Percentiles rank a stretch among this genome's conserved stretches.
Conservation (phyloP, 2,888 invertebrate species). For the Drosophila fungiperda region DNA sequence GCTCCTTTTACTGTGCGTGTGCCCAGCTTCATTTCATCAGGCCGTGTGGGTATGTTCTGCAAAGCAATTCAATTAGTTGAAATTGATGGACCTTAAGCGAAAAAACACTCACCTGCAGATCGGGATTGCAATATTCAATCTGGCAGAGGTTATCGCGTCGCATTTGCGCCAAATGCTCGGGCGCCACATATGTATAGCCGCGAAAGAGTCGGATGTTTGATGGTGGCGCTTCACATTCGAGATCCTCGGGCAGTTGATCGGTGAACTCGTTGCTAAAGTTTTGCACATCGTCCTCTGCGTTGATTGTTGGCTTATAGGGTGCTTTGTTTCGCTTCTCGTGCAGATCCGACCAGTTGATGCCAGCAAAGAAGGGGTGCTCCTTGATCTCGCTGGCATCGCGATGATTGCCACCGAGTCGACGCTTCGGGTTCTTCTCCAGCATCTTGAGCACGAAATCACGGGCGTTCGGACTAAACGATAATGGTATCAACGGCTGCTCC, state of each 20-base stretch:
- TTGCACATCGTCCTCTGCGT: slow-evolving; percentile 95
- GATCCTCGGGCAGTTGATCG: slow-evolving; percentile 94
- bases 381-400: slow-evolving; percentile 96
- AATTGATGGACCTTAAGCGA: background rate
- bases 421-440: slow-evolving; percentile 95
- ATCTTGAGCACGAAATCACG: slow-evolving; percentile 92
- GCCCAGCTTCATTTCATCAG: slow-evolving; percentile 73
- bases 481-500: slow-evolving; percentile 95
- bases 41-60: slow-evolving; percentile 73
- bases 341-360: slow-evolving; percentile 93
- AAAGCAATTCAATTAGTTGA: background rate
- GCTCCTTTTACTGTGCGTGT: slow-evolving; percentile 66
- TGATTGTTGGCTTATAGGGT: slow-evolving; percentile 95
- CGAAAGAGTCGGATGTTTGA: slow-evolving; percentile 95
- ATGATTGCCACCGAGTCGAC: slow-evolving; percentile 92
- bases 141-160: slow-evolving; percentile 61
- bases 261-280: slow-evolving; percentile 99
- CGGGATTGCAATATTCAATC: slow-evolving; percentile 77
- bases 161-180: slow-evolving; percentile 85
- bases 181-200: slow-evolving; percentile 97
- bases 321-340: slow-evolving; percentile 91
- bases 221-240: slow-evolving; percentile 94
- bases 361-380: slow-evolving; percentile 93
- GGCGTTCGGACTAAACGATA: slow-evolving; percentile 89
- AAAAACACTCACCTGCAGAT: slow-evolving; percentile 65